phyloP scores from a whole-genome alignment of 2,797 vertebrate genomes.

The Hydrolagus colliei region DNA sequence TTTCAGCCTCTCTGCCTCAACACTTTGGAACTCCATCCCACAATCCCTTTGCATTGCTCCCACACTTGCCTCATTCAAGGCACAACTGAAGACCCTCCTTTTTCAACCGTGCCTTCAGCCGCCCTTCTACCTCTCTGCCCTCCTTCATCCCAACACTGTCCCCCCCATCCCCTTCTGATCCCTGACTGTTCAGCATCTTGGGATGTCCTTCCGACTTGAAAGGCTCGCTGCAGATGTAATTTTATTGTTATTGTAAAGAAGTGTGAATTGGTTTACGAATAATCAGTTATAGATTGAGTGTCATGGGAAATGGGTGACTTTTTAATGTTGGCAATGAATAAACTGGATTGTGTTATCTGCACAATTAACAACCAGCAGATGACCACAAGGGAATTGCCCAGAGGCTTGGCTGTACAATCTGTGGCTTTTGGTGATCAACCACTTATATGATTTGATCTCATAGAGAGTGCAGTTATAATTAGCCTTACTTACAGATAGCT shows the following conservation, averaged over 20 bases:
- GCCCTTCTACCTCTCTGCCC: too few species aligned
- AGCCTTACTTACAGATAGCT: constrained; percentile 43
- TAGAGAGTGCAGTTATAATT: constrained; percentile 42
- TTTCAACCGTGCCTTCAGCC: too few species aligned
- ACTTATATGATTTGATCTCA: constrained; percentile 41
- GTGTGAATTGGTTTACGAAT: neutral
- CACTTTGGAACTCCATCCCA: too few species aligned
- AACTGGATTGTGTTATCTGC: constrained; percentile 27
- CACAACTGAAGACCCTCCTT: too few species aligned
- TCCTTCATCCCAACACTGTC: too few species aligned
- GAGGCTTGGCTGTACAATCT: constrained; percentile 26
- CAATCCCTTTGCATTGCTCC: too few species aligned
- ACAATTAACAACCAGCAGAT: constrained; percentile 30
- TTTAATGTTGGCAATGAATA: constrained; percentile 31
- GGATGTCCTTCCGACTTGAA: too few species aligned
- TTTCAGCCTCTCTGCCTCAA: too few species aligned
- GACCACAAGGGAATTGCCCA: constrained; percentile 24
- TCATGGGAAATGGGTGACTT: neutral
- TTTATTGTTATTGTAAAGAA: neutral
- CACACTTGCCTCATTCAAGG: too few species aligned
- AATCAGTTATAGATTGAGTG: neutral
- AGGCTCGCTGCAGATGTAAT: too few species aligned
- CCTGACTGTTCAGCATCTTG: too few species aligned
- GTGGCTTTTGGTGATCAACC: constrained; percentile 42
- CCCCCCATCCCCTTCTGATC: too few species aligned